Evolutionary conservation across 2,113 vertebrate genomes (phyloP).

Genomic region (Salvelinus namaycush): DNA sequence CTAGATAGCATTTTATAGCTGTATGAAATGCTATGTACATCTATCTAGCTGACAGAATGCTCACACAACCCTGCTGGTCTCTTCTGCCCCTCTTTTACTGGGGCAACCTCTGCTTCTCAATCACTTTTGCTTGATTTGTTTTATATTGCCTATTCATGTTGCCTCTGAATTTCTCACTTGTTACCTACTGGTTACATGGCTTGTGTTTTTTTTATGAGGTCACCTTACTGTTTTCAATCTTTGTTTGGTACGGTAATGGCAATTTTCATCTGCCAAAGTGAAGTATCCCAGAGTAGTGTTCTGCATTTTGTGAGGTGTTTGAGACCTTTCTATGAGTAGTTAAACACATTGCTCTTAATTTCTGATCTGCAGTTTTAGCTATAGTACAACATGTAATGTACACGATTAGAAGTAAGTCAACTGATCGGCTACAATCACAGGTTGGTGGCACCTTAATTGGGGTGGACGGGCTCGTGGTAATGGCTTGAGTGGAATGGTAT

Average conservation of each 20-base stretch:
- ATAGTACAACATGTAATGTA: neutral
- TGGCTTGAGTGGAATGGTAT: no score
- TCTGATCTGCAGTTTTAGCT: neutral
- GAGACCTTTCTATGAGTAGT: neutral
- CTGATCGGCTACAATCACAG: neutral
- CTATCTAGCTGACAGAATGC: neutral
- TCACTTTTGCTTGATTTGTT: neutral
- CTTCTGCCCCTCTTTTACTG: neutral
- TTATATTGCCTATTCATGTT: slow-evolving; percentile 3
- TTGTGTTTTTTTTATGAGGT: slow-evolving; percentile 18
- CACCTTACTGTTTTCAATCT: slow-evolving; percentile 12
- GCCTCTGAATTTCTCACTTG: neutral
- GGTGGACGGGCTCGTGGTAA: no score
- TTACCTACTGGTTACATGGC: slow-evolving; percentile 8
- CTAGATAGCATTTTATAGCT: no score
- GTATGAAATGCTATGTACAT: neutral
- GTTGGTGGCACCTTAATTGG: no score
- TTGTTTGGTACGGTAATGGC: slow-evolving; percentile 53
- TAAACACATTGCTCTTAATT: slow-evolving; percentile 12
- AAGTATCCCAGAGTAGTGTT: slow-evolving; percentile 4
- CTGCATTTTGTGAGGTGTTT: neutral
- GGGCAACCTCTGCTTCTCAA: neutral
- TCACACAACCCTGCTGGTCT: neutral
- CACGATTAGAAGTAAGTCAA: slow-evolving; percentile 1
- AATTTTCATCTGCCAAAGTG: neutral